A percentile compares a stretch with the other conserved stretches of the same genome.
Evolutionary conservation across 2,797 vertebrate species (phyloP).

Genomic region (Aplochiton taeniatus): DNA sequence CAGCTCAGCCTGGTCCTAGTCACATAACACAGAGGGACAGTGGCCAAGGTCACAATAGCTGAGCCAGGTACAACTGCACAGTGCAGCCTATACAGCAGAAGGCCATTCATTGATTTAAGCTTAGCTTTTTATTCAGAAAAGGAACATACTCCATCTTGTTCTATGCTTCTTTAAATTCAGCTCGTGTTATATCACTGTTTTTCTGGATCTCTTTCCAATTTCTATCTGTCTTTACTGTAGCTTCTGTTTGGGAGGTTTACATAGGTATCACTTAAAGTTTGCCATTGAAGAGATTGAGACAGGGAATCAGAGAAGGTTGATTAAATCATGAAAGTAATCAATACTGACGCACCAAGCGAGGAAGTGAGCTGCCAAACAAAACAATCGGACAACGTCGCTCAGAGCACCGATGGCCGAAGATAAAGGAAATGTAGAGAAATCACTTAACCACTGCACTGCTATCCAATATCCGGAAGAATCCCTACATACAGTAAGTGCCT

Average conservation of each 20-base stretch:
- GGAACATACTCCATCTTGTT: background rate
- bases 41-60: constrained; percentile 50
- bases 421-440: constrained; percentile 27
- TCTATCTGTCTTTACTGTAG: background rate
- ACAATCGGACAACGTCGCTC: constrained; percentile 41
- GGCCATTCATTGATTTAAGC: too few relatives aligned
- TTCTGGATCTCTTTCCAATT: background rate
- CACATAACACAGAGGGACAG: constrained; percentile 41
- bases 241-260: constrained; percentile 40
- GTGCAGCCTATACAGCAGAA: too few relatives aligned
- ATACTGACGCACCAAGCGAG: constrained; percentile 46
- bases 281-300: constrained; percentile 49
- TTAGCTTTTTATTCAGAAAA: too few relatives aligned
- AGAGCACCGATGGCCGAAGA: constrained; percentile 50
- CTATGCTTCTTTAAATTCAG: too few relatives aligned
- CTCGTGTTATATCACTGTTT: too few relatives aligned
- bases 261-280: constrained; percentile 47
- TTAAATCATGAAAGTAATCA: constrained; percentile 65
- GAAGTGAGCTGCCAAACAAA: constrained; percentile 42
- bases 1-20: constrained; percentile 60
- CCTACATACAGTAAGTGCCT: background rate
- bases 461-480: background rate
- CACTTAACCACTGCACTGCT: background rate
- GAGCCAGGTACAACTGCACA: too few relatives aligned
- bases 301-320: constrained; percentile 58